These are phyloP conservation scores for Aphrocallistes beatrix DNA, from an alignment of 37 sponge, comb jelly and placozoan species.

Conservation along the genomic window DNA sequence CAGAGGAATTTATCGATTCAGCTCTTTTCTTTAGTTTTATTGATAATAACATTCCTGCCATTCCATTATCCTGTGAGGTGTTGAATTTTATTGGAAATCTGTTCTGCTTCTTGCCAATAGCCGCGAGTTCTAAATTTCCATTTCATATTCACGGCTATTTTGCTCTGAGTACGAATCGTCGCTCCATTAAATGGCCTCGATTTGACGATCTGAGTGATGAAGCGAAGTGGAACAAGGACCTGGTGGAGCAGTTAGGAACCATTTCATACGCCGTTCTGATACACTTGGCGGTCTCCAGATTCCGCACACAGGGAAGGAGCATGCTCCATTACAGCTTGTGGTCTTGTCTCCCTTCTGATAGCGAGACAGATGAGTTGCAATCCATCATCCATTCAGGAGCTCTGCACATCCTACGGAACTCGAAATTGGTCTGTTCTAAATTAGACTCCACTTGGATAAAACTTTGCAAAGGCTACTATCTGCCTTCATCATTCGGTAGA, in stretches of 20 bases:
- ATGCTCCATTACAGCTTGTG: neutral
- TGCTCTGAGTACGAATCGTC: conserved; percentile 44
- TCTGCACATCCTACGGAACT: neutral
- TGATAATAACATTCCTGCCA: neutral
- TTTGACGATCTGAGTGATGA: conserved; percentile 44
- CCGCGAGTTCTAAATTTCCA: conserved; percentile 30
- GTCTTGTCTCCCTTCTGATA: neutral
- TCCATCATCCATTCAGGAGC: neutral
- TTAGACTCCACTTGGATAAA: neutral
- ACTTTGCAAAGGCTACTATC: neutral
- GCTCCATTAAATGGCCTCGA: conserved; percentile 63
- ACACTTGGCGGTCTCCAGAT: neutral
- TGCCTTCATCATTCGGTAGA: neutral
- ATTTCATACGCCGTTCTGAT: conserved; percentile 38
- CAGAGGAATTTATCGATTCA: neutral
- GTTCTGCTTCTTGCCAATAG: conserved; percentile 75
- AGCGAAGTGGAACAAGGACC: conserved; percentile 50
- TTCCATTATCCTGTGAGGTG: neutral
- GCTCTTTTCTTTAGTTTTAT: neutral
- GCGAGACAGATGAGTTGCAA: neutral
- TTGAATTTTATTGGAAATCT: conserved; percentile 29
- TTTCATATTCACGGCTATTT: conserved; percentile 73
- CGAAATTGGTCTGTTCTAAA: neutral
- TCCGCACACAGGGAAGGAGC: neutral
- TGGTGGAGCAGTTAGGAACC: conserved; percentile 25